Percentiles rank a stretch among this genome's conserved stretches.
Evolutionary conservation across 2,888 invertebrate genomes (phyloP).

Genomic region (Drosophila paramelanica): DNA sequence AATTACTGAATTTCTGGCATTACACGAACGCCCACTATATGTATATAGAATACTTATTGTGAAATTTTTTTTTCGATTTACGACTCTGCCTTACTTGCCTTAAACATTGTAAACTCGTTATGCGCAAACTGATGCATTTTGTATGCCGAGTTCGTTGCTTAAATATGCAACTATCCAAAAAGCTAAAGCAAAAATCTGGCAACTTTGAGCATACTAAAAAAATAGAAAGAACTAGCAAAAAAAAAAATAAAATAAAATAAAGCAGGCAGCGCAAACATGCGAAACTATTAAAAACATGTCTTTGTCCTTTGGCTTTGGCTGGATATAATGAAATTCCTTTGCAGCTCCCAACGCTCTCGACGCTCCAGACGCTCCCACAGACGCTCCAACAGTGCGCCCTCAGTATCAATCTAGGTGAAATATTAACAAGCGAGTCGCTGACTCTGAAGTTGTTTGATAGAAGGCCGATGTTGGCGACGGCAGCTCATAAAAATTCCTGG

Average conservation of each 20-base stretch:
- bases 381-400: slow-evolving; percentile 21
- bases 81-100: neutral
- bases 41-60: too few species aligned
- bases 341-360: slow-evolving; percentile 15
- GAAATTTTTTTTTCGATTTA: neutral
- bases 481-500: slow-evolving; percentile 82
- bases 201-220: slow-evolving; percentile 43
- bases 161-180: slow-evolving; percentile 66
- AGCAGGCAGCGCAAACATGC: slow-evolving; percentile 65
- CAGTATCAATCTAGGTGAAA: slow-evolving; percentile 80
- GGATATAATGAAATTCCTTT: slow-evolving; percentile 77
- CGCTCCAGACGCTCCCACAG: slow-evolving; percentile 5
- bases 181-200: slow-evolving; percentile 42
- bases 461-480: slow-evolving; percentile 54
- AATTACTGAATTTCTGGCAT: too few species aligned
- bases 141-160: slow-evolving; percentile 41
- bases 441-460: slow-evolving; percentile 54
- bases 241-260: slow-evolving; percentile 6
- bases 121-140: slow-evolving; percentile 25
- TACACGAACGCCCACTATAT: too few species aligned
- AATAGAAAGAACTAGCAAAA: slow-evolving; percentile 11
- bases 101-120: slow-evolving; percentile 22
- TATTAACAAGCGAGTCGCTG: slow-evolving; percentile 70
- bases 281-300: slow-evolving; percentile 79
- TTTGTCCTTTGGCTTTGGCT: slow-evolving; percentile 67